phyloP scores from a whole-genome alignment of 2,888 invertebrate genomes.

The Encarsia formosa region DNA sequence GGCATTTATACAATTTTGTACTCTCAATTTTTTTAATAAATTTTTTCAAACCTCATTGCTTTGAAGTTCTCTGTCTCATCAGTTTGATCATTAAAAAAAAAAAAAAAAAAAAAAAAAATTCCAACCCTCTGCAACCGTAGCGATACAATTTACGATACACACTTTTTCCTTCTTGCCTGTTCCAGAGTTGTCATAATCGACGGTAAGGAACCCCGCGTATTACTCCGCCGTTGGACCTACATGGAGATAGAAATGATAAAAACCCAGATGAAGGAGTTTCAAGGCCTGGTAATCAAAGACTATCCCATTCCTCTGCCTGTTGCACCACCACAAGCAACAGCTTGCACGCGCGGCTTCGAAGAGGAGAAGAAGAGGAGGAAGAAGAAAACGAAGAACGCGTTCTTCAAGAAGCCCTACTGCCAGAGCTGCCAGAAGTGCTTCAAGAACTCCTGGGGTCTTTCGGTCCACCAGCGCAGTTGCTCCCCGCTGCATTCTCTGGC shows the following conservation, averaged over 20 bases:
- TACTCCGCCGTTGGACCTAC: slow-evolving; percentile 14
- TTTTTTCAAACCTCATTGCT: not conserved
- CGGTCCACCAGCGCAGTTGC: not conserved
- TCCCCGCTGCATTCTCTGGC: not conserved
- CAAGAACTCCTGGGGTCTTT: not conserved
- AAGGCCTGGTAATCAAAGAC: no score
- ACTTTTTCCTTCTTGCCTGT: slow-evolving; percentile 20
- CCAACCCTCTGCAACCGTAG: not conserved
- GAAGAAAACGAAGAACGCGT: not conserved
- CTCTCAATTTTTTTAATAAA: not conserved
- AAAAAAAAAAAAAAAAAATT: slow-evolving; percentile 4
- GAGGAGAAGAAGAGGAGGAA: not conserved
- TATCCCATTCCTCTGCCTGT: no score
- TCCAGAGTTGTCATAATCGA: slow-evolving; percentile 11
- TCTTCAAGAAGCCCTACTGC: slow-evolving; percentile 1
- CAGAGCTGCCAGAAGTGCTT: not conserved
- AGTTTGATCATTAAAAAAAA: not conserved
- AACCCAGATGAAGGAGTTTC: slow-evolving; percentile 14
- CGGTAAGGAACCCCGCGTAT: slow-evolving; percentile 9
- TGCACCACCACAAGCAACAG: no score
- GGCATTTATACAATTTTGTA: no score
- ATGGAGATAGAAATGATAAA: slow-evolving; percentile 25
- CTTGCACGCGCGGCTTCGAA: not conserved
- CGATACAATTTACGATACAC: slow-evolving; percentile 6
- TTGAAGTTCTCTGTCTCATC: not conserved